These are phyloP conservation scores for Apodemus sylvaticus DNA, from an alignment of 2,113 vertebrate genomes.

Conservation along the genomic window DNA sequence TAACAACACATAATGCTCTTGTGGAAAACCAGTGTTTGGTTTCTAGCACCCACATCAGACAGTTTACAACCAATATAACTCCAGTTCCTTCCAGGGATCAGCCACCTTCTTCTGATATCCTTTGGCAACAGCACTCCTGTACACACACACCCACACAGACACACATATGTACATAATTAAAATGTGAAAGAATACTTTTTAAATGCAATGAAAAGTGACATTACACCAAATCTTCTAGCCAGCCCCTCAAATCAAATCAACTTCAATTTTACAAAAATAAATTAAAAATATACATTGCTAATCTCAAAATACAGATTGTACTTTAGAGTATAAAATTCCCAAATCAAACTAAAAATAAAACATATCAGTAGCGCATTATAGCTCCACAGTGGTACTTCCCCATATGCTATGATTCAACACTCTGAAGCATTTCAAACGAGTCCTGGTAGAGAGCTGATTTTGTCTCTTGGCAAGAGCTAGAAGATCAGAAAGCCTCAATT, in stretches of 20 bases:
- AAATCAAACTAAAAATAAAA: neutral
- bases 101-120: neutral
- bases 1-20: neutral
- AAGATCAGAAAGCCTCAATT: slow-evolving; percentile 45
- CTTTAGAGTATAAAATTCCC: neutral
- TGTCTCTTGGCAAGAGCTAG: slow-evolving; percentile 17
- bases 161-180: neutral
- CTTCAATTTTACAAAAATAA: neutral
- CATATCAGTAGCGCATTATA: neutral
- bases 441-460: neutral
- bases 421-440: neutral
- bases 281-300: neutral
- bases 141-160: neutral
- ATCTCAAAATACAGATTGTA: neutral
- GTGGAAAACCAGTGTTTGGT: neutral
- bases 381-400: neutral
- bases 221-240: neutral
- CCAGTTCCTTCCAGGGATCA: neutral
- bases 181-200: neutral
- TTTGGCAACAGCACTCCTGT: neutral
- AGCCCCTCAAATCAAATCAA: neutral
- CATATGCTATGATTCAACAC: neutral
- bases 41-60: neutral
- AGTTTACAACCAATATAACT: neutral
- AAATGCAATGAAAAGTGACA: neutral